Percentiles rank a stretch among this genome's conserved stretches.
Evolutionary conservation across 2,888 invertebrate species (phyloP).

Genomic region (Dexiosoma caninum): DNA sequence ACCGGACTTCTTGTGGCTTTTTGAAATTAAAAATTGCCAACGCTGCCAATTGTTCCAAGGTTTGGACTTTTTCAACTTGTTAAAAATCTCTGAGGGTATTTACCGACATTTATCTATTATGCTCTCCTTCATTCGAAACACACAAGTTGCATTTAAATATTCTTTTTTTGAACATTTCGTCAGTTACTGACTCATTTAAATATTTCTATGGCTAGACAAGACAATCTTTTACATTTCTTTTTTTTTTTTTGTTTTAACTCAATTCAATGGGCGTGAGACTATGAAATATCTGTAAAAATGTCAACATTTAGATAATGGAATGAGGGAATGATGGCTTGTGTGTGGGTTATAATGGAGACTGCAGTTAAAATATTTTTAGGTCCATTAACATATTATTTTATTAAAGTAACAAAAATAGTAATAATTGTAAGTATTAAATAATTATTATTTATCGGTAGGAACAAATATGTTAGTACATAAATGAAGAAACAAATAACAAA

Average conservation of each 20-base stretch:
- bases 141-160: slow-evolving; percentile 2
- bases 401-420: too few species aligned
- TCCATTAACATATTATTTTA: too few species aligned
- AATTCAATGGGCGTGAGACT: slow-evolving; percentile 29
- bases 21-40: slow-evolving; percentile 1
- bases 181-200: slow-evolving; percentile 7
- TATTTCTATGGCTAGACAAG: slow-evolving; percentile 20
- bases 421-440: not conserved
- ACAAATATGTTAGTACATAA: too few species aligned
- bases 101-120: slow-evolving; percentile 24
- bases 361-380: not conserved
- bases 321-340: not conserved
- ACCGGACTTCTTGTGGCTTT: slow-evolving; percentile 34
- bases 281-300: not conserved
- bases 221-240: slow-evolving; percentile 17
- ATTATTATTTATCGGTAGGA: too few species aligned
- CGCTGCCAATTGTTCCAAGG: slow-evolving; percentile 15
- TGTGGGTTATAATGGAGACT: not conserved
- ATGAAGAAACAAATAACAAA: too few species aligned
- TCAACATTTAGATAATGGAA: not conserved
- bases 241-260: not conserved
- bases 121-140: not conserved
- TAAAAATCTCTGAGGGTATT: not conserved
- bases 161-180: not conserved
- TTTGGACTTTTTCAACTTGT: not conserved